A percentile compares a stretch with the other conserved stretches of the same genome.
Evolutionary conservation across 2,113 vertebrate genomes (phyloP).

Genomic region (Pachyramphus minor): DNA sequence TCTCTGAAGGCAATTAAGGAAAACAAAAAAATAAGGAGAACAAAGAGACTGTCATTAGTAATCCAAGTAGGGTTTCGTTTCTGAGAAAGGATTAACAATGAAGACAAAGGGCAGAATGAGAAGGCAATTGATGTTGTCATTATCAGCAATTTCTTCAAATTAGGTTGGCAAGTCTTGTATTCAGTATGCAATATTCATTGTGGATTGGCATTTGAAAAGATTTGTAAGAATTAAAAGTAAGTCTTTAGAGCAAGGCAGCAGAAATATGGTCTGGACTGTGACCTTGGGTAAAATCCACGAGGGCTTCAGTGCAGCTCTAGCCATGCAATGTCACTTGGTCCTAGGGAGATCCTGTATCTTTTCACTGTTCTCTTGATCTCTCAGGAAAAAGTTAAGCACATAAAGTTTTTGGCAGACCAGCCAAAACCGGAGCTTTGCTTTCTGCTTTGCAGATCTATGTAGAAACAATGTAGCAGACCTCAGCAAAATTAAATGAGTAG

Average conservation of each 20-base stretch:
- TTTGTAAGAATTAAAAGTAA: conserved; percentile 31
- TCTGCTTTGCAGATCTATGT: not conserved
- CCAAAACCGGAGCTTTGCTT: not conserved
- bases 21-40: conserved; percentile 53
- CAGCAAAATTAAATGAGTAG: not conserved
- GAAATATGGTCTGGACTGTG: not conserved
- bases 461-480: not conserved
- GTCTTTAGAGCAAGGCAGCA: not conserved
- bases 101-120: conserved; percentile 60
- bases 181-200: not conserved
- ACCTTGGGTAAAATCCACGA: not conserved
- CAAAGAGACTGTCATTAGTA: conserved; percentile 56
- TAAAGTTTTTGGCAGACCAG: not conserved
- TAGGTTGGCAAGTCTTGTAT: conserved; percentile 35
- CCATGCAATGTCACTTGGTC: not conserved
- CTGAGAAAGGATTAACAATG: conserved; percentile 57
- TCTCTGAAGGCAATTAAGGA: conserved; percentile 33
- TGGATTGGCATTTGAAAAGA: conserved; percentile 29
- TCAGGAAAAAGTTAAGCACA: not conserved
- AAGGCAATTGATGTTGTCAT: conserved; percentile 56
- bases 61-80: conserved; percentile 51
- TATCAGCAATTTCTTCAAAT: conserved; percentile 64
- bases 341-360: not conserved
- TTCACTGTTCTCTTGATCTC: not conserved
- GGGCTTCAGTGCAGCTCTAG: not conserved